phyloP scores from a whole-genome alignment of 1,140 invertebrate species.

The Anastrepha obliqua region DNA sequence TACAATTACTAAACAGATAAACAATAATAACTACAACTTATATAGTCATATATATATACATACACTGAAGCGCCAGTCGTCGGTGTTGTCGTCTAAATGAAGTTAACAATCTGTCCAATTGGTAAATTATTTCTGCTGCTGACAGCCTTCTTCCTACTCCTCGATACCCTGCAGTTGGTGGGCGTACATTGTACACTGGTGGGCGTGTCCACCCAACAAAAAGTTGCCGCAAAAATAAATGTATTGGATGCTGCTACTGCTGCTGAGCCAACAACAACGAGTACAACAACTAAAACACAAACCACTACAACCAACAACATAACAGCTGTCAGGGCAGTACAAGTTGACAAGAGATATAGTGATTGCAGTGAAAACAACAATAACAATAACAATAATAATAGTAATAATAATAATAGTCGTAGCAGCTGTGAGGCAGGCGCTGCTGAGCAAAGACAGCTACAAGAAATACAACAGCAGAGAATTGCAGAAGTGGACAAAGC shows the following conservation, averaged over 20 bases:
- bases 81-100: conserved; percentile 65
- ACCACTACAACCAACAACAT: conserved; percentile 56
- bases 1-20: neutral
- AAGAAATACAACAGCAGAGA: neutral
- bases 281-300: conserved; percentile 58
- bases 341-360: neutral
- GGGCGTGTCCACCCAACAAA: neutral
- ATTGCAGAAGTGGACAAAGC: neutral
- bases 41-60: neutral
- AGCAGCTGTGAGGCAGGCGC: neutral
- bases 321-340: conserved; percentile 24
- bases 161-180: conserved; percentile 64
- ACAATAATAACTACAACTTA: neutral
- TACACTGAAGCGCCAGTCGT: neutral
- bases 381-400: conserved; percentile 14
- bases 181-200: conserved; percentile 11
- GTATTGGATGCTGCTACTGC: neutral
- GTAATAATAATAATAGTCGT: neutral
- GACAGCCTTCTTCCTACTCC: conserved; percentile 72
- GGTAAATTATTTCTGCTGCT: conserved; percentile 74
- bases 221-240: conserved; percentile 8
- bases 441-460: neutral
- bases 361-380: conserved; percentile 56
- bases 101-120: conserved; percentile 74
- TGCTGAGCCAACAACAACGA: conserved; percentile 40